Percentiles rank a stretch among this genome's conserved stretches.
phyloP scores from a whole-genome alignment of 2,797 vertebrate species.

The Prunella strophiata region DNA sequence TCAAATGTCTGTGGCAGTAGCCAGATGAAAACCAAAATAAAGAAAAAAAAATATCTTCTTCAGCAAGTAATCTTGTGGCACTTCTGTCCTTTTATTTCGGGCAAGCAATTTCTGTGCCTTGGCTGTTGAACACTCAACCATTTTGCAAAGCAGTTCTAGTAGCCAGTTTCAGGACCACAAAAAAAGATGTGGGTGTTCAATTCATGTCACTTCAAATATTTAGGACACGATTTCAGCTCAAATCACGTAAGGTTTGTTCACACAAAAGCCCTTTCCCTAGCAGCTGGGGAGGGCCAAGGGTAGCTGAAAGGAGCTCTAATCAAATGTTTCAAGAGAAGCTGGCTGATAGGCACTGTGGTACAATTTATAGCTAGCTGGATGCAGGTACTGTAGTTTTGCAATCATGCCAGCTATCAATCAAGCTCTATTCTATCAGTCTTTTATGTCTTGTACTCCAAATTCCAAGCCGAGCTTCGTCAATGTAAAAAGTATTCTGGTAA shows the following conservation, averaged over 20 bases:
- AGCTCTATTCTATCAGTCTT: conserved; percentile 61
- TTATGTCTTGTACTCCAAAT: conserved; percentile 48
- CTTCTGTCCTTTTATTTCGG: neutral
- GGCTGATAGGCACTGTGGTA: conserved; percentile 44
- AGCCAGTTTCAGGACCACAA: neutral
- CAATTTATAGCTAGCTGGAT: conserved; percentile 62
- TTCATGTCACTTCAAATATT: conserved; percentile 47
- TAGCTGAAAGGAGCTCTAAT: conserved; percentile 61
- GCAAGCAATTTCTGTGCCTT: neutral
- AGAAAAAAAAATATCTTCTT: neutral
- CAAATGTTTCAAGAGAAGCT: conserved; percentile 61
- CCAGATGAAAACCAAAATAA: neutral
- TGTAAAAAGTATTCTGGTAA: conserved; percentile 35
- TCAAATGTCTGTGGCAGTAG: neutral
- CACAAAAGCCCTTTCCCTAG: conserved; percentile 51
- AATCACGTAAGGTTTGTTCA: conserved; percentile 1
- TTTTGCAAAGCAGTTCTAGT: neutral
- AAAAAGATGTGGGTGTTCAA: neutral
- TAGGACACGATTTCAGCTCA: conserved; percentile 40
- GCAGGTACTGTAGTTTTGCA: conserved; percentile 66
- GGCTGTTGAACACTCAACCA: neutral
- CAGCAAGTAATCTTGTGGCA: neutral
- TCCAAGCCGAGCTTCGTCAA: neutral
- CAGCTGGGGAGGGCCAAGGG: conserved; percentile 50
- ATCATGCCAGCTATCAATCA: conserved; percentile 69